Evolutionary conservation across 1,140 invertebrate species (phyloP), one percentile per base, ranked within the genome.

Genomic region (Sarcophaga peregrina): DNA sequence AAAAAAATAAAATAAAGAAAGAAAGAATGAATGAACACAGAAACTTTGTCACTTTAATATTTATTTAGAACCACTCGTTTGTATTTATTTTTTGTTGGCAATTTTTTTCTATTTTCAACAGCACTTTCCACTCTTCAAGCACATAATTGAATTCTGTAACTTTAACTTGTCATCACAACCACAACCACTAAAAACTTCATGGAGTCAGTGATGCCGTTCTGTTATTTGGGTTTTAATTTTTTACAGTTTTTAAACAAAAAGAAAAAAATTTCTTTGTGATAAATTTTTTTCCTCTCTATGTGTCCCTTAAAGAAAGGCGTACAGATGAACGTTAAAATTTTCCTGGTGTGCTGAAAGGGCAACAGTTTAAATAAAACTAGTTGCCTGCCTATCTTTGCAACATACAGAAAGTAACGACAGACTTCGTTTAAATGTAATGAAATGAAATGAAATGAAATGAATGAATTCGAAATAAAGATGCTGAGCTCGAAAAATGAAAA

Each of bases 301-400:
- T 7, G 11, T 58, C 54, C 54, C 25, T 37, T 37, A 37, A 37
- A 37, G 25, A 37, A 37, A 37, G 25, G 25, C 25, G n/a, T n/a
- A 58, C 13, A 58, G 15, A 58, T 58, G n/a, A 68, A 68, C 17
- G 62, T 9, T 37, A 37, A 68, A 68, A 68, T 68, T 68, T 20
- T 68, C 11, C 25, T 58, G 54, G 45, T 76, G 75, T 78, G 75
- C 75, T 78, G 47, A 50, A 20, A 50, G 75, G 75, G 75, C 75
- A 78, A 78, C 75, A 78, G 75, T 78, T 78, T 78, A 78, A 78
- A 78, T 78, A 17, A 78, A 78, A 78, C 75, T 78, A 78, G 75
- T 78, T 78, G 75, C 75, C 75, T 37, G 25, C 25, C 25, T 37
- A 37, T 37, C 25, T 52, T 50, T 78, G 48, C 47, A 50, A 48